phyloP scores from a whole-genome alignment of 2,113 vertebrate genomes.

The Anoura caudifer region DNA sequence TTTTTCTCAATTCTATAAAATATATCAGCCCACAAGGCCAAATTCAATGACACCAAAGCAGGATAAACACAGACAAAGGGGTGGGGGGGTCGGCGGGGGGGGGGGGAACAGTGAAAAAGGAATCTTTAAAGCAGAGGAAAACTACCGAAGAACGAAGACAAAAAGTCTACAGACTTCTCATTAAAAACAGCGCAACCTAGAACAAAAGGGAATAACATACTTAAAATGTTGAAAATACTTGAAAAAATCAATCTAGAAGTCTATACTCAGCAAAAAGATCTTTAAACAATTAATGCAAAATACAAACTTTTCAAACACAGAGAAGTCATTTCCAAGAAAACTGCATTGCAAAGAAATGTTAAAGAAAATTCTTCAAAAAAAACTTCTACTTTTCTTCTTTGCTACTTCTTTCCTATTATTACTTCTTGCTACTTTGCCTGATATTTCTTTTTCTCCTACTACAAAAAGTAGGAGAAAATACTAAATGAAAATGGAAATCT shows the following conservation, averaged over 20 bases:
- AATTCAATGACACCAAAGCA: background rate
- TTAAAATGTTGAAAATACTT: background rate
- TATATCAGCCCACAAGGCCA: background rate
- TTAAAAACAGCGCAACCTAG: background rate
- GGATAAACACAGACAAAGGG: background rate
- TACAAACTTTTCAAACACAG: background rate
- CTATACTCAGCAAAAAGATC: constrained; percentile 7
- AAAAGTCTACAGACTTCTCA: background rate
- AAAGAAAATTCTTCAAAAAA: background rate
- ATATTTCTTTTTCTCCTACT: no score
- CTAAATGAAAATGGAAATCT: background rate
- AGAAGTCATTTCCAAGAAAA: constrained; percentile 3
- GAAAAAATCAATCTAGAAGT: background rate
- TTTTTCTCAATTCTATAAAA: background rate
- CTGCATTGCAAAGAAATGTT: background rate
- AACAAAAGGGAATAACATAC: background rate
- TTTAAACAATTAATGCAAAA: background rate
- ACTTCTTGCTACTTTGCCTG: no score
- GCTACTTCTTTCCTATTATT: no score
- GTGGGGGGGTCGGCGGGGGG: fast-evolving
- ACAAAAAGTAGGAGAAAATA: background rate
- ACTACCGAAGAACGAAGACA: background rate
- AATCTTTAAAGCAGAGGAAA: background rate
- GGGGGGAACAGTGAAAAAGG: background rate
- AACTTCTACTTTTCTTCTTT: no score